Percentiles rank a stretch among this genome's conserved stretches.
phyloP scores from a whole-genome alignment of 2,888 invertebrate species.

The Lutraria lutraria region DNA sequence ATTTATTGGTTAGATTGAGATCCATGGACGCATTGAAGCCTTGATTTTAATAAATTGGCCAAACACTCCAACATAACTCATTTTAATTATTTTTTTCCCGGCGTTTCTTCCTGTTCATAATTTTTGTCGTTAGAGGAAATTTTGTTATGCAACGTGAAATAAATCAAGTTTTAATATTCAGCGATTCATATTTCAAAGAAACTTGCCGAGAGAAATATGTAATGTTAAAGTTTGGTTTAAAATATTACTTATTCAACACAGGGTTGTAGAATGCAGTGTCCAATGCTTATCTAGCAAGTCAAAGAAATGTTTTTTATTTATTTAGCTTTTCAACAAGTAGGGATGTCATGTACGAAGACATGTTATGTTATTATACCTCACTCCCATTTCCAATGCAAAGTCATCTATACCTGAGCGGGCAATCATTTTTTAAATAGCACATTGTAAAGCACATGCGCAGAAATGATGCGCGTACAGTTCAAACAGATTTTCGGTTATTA shows the following conservation, averaged over 20 bases:
- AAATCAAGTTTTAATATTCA: background rate
- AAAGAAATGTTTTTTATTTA: background rate
- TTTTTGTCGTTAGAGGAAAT: background rate
- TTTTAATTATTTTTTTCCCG: conserved; percentile 38
- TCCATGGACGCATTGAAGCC: background rate
- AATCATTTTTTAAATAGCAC: too few species aligned
- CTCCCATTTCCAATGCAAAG: too few species aligned
- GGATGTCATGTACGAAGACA: too few species aligned
- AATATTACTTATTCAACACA: background rate
- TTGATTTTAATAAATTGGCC: conserved; percentile 42
- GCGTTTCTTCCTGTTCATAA: background rate
- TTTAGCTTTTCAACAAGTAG: too few species aligned
- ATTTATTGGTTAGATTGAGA: conserved; percentile 34
- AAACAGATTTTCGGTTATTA: too few species aligned
- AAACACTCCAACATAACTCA: conserved; percentile 45
- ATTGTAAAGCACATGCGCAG: too few species aligned
- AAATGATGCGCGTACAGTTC: too few species aligned
- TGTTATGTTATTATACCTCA: too few species aligned
- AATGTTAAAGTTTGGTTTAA: background rate
- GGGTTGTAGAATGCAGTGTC: background rate
- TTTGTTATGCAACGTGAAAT: background rate
- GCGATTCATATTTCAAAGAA: background rate
- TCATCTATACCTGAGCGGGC: too few species aligned
- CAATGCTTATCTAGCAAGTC: background rate
- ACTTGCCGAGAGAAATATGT: background rate